Conservation (phyloP, 2,113 vertebrate species). For the Ancistrus triradiatus region DNA sequence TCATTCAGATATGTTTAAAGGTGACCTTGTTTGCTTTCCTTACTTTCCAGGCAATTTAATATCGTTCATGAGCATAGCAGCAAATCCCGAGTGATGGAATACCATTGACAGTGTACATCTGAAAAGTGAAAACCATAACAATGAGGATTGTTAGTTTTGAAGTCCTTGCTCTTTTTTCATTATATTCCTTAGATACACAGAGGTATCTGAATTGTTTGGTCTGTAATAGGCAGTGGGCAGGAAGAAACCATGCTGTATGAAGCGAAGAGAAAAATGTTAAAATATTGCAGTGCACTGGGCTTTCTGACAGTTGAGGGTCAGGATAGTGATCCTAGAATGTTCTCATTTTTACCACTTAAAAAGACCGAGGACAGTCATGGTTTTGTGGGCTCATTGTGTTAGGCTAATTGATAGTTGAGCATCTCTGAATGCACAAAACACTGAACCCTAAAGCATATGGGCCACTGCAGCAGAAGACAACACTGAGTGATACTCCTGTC, state of each 20-base stretch:
- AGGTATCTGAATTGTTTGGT: not conserved
- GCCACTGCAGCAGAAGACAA: no score
- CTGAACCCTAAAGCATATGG: no score
- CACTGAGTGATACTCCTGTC: no score
- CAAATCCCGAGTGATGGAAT: no score
- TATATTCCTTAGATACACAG: not conserved
- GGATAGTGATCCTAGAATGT: slow-evolving; percentile 11
- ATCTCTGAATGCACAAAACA: no score
- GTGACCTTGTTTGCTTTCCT: no score
- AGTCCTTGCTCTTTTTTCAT: not conserved
- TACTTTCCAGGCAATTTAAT: no score
- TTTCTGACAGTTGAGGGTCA: slow-evolving; percentile 36
- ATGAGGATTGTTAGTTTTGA: no score
- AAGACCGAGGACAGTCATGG: not conserved
- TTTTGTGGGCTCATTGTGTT: not conserved
- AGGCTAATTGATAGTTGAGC: not conserved
- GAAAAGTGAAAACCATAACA: no score
- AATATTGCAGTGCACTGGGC: slow-evolving; percentile 14
- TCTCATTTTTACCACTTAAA: slow-evolving; percentile 13
- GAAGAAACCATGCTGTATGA: slow-evolving; percentile 36
- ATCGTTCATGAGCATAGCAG: no score
- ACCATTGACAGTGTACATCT: no score
- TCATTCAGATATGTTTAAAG: no score
- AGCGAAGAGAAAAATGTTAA: slow-evolving; percentile 42
- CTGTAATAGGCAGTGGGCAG: slow-evolving; percentile 14